Base-by-base conservation (phyloP, 2,888 invertebrate species). In the Odontocolon sp. region DNA sequence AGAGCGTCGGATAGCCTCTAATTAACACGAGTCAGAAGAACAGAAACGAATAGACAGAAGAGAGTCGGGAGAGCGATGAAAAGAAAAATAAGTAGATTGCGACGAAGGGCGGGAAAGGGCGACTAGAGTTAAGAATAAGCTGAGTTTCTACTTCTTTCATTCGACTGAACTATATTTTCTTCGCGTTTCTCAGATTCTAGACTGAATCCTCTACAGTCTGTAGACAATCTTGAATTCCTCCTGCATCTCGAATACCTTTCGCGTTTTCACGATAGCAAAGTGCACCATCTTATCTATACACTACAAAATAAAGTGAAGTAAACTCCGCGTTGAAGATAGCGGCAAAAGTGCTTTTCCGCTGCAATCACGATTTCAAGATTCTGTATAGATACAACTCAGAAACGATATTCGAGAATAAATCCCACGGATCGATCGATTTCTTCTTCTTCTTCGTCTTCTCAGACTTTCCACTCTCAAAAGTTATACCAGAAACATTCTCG, bases 361-460 rank as follows among this genome's bases (percentile, higher is more conserved):
- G 61, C 57, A 42, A 57, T 72, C 45, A 18, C 23, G 40, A 57
- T 33, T 2, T 42, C 28, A 11, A 23, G 36, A 64, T 33, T 31
- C 33, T 63, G 8, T 5, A n/a, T 33, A 67, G 45, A 50, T 50
- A 11, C 26, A 26, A 26, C 11, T 36, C 42, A 42, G 26, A 52
- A 67, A 31, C 56, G 56, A 74, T n/a, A n/a, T 74, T 63, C 47
- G 56, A 68, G 63, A 63, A 61, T 54, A 61, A 59, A 74, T 74
- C 68, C 54, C 67, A 74, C 68, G 73, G 61, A 74, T 67, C 73
- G 54, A 54, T 63, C 59, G 31, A 52, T 26, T 47, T 67, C 54
- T 38, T 33, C 52, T n/a, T 57, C 26, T 50, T 21, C 38, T 38
- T 57, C 21, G 21, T 36, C 18, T 18, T 18, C 28, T 23, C 21